Conservation (phyloP, 2,888 invertebrate genomes). For the Plusia festucae region DNA sequence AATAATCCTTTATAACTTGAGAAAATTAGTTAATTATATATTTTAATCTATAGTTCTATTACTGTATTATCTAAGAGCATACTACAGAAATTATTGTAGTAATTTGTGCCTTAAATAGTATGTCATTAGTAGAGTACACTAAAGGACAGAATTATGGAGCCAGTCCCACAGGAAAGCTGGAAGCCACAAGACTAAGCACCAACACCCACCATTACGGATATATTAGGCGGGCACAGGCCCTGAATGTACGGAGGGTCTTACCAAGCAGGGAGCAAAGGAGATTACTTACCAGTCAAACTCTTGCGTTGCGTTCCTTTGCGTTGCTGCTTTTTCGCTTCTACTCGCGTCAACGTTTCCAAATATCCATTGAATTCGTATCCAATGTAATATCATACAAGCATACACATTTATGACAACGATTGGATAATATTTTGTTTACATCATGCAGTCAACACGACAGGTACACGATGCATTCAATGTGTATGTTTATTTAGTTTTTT, state of each 20-base stretch:
- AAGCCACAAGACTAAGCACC: conserved; percentile 70
- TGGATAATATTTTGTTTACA: conserved; percentile 81
- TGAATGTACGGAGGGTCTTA: conserved; percentile 75
- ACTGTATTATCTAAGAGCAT: conserved; percentile 50
- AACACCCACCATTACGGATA: conserved; percentile 46
- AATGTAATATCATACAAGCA: conserved; percentile 71
- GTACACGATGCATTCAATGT: conserved; percentile 87
- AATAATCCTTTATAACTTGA: conserved; percentile 28
- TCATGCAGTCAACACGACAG: conserved; percentile 89
- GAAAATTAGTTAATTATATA: conserved; percentile 51
- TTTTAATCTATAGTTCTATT: conserved; percentile 46
- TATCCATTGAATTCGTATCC: conserved; percentile 70
- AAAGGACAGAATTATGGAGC: conserved; percentile 69
- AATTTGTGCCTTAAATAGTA: conserved; percentile 56
- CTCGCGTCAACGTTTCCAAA: conserved; percentile 75
- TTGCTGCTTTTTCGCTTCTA: conserved; percentile 98
- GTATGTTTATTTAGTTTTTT: conserved; percentile 74
- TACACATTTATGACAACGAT: conserved; percentile 85
- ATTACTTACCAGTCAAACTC: conserved; percentile 95
- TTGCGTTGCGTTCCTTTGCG: conserved; percentile 92
- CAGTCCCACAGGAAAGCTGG: conserved; percentile 62
- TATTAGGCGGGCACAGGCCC: conserved; percentile 64
- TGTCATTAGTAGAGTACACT: conserved; percentile 67
- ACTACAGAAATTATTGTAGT: conserved; percentile 43
- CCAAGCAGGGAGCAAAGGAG: conserved; percentile 84